Evolutionary conservation across 1,140 invertebrate genomes (phyloP), one percentile per base, ranked within the genome.

Genomic region (Pseudoatta argentina): DNA sequence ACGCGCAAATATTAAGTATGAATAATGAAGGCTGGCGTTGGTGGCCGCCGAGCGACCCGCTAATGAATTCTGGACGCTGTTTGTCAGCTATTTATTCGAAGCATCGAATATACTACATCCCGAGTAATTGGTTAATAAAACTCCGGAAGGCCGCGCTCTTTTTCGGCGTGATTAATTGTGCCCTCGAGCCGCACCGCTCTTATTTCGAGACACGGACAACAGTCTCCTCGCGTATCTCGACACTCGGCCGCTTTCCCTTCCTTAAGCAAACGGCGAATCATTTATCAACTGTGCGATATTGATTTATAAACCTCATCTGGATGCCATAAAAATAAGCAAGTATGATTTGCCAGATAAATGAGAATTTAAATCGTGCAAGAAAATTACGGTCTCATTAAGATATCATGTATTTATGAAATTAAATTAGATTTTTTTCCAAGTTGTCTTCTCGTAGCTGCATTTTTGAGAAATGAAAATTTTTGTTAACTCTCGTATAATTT

Each of bases 101-200:
- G 78, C 83, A 88, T 86, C 89, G 34, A 90, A 91, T 90, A 88
- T 64, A 88, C 85, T 85, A 85, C 66, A 87, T 87, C 90, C 85
- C 73, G 69, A 85, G 86, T 91, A 91, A 91, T 91, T 90, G 90
- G 91, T 91, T 91, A 89, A 91, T 91, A 91, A 91, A 91, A 91
- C 83, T 86, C 85, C 89, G 90, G 85, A 89, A 91, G 90, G 90
- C 86, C 61, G 83, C 81, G 91, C 90, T 91, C 88, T 90, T 91
- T 69, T 91, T 87, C 90, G 67, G 77, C 86, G 87, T 91, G 91
- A 91, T 91, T 91, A 91, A 91, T 91, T 83, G 87, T 82, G 85
- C 76, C 90, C 90, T 59, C 76, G 85, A 83, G 91, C 88, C 85
- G 64, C 78, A 83, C 78, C 71, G 83, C 76, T 89, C 90, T 91